Evolutionary conservation across 2,888 invertebrate species (phyloP), one percentile per base, ranked within the genome.

Genomic region (Microctonus hyperodae): DNA sequence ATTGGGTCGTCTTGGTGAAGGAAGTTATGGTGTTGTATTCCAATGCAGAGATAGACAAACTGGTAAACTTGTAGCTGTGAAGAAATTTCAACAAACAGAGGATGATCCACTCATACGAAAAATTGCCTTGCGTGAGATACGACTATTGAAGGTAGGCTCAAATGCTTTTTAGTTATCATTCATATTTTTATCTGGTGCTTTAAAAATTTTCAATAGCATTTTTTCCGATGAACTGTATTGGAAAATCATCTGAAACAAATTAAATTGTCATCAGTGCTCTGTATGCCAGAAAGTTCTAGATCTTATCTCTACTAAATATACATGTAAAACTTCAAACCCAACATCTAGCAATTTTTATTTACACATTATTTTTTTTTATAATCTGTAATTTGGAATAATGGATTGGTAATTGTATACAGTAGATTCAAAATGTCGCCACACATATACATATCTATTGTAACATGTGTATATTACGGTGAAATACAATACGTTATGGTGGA

Each of bases 71-170:
- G 97, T 98, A 50, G 98, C 98, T 50, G 96, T 98, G 70, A 98
- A 98, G 86, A 95, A 97, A 85, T 98, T 98, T 83, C 93, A 97
- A 11, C 97, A 98, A 85, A 96, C 96, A 67, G 97, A 98, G 83
- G 97, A 97, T 81, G 98, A 98, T 85, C 96, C 96, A 9, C 90
- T 97, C 56, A 97, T 98, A 74, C 88, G 97, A 78, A 98, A 98
- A 86, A 98, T 98, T 73, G 97, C 97, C 1, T 88, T 97, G 61
- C 86, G 98, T 74, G 98, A 98, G 87, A 96, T 98, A 79, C 88
- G 96, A 75, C 91, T 98, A 86, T 88, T 98, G 6, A 98, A 97
- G 91, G 97, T 96, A 82, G n/a, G n/a, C n/a, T n/a, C n/a, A n/a
- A n/a, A n/a, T n/a, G n/a, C n/a, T n/a, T n/a, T 76, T 51, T 3